These are phyloP conservation scores for Anser brachyrhynchus DNA, from an alignment of 2,113 vertebrate species.

Conservation along the genomic window DNA sequence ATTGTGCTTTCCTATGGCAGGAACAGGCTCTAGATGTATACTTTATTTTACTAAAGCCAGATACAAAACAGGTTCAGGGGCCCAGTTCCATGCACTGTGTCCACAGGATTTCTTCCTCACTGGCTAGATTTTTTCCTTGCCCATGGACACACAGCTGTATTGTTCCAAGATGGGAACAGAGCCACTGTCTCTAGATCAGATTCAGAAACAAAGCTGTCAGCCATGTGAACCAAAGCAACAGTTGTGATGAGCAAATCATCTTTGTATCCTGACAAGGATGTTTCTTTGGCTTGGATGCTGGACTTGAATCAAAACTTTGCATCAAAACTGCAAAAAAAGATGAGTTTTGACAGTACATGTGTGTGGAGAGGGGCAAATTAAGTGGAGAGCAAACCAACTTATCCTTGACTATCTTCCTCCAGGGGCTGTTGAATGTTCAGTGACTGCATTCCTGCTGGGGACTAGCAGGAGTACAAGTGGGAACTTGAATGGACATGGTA, in stretches of 20 bases:
- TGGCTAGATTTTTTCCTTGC: not conserved
- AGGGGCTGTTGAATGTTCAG: not conserved
- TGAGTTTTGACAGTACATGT: not conserved
- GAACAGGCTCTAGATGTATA: not conserved
- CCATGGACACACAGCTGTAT: not conserved
- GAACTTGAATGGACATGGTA: not conserved
- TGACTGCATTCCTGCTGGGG: not conserved
- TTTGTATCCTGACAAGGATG: not conserved
- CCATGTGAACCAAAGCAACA: not conserved
- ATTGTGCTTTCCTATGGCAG: not conserved
- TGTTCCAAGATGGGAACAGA: not conserved
- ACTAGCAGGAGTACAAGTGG: not conserved
- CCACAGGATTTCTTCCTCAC: not conserved
- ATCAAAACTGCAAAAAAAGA: not conserved
- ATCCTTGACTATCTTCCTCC: not conserved
- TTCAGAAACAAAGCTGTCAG: not conserved
- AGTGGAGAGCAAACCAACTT: not conserved
- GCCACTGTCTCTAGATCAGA: not conserved
- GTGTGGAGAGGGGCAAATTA: not conserved
- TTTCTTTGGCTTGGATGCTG: not conserved
- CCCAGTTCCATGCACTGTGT: not conserved
- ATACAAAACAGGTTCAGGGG: not conserved
- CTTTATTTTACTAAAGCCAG: not conserved
- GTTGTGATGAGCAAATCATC: not conserved
- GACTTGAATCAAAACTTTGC: not conserved